phyloP scores from a whole-genome alignment of 1,140 invertebrate genomes.

The Odontomachus brunneus region DNA sequence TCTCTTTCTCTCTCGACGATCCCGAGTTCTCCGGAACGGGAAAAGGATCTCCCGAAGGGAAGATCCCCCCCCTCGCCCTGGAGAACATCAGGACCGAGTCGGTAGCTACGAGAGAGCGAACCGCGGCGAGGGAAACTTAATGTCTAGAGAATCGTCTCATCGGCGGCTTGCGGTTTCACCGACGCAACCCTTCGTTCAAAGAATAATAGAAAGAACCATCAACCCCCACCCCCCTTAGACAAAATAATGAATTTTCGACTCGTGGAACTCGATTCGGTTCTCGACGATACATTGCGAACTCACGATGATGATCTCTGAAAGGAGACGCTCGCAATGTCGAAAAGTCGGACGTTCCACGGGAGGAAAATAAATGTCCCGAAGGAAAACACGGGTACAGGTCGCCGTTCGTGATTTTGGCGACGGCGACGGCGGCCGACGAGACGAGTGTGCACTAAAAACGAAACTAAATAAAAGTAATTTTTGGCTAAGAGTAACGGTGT shows the following conservation, averaged over 20 bases:
- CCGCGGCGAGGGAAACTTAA: constrained; percentile 65
- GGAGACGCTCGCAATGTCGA: neutral
- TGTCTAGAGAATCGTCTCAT: constrained; percentile 69
- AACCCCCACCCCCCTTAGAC: neutral
- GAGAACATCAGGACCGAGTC: neutral
- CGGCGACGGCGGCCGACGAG: constrained; percentile 28
- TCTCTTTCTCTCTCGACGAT: constrained; percentile 1
- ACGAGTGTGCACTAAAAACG: constrained; percentile 71
- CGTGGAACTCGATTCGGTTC: neutral
- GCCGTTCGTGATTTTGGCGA: neutral
- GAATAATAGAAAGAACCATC: neutral
- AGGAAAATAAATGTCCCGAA: constrained; percentile 4
- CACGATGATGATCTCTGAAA: neutral
- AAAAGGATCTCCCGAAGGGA: neutral
- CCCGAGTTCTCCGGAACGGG: constrained; percentile 17
- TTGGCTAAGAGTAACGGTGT: constrained; percentile 84
- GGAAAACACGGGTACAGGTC: neutral
- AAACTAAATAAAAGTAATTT: constrained; percentile 85
- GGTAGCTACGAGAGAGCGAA: constrained; percentile 7
- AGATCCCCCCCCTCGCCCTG: neutral
- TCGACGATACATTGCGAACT: neutral
- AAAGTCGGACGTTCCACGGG: neutral
- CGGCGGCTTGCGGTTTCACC: constrained; percentile 62
- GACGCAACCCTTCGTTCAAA: neutral
- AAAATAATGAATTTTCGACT: neutral